Base-by-base conservation (phyloP, 1,140 invertebrate genomes). In the Phenacoccus solenopsis region DNA sequence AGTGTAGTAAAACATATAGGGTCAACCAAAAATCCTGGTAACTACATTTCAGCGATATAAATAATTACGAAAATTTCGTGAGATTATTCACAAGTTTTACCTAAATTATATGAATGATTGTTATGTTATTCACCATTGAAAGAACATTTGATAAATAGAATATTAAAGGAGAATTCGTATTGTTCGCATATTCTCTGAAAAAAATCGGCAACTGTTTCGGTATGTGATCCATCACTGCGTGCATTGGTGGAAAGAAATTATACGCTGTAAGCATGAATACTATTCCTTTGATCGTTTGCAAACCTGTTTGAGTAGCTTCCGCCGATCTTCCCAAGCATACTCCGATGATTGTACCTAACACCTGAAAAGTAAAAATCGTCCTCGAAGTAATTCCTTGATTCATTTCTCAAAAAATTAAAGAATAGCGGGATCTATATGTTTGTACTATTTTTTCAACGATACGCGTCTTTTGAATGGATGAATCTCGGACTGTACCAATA, bases 191-290 rank as follows among this genome's bases (percentile, higher is more conserved):
- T 78, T 94, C 91, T 64, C 90, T 79, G 32, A 88, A 78, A 74
- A 93, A 87, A 21, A 93, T 77, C 0, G 91, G 90, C 69, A 90
- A 84, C 75, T 90, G 87, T 73, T 86, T 82, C 0, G 91, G 91
- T 75, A 93, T 90, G 71, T 88, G 80, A 70, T 88, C 83, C 3
- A 94, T 80, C 0, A 90, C 88, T 0, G 89, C 86, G 76, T 93
- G 93, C 88, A 93, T 91, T 0, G 90, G 89, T 61, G 86, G 85
- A 78, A 92, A 94, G 1, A 90, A 90, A 74, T 93, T 93, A 80
- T 94, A 91, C 0, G 89, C 85, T 35, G 93, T 90, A 76, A 93
- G 84, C 24, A 93, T 86, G 76, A 93, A 93, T 1, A 93, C 77
- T 0, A 87, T 86, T 13, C 91, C 91, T 78, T 93, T 88, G 1